Base-by-base conservation (phyloP, 2,797 vertebrate genomes). In the Cephalopachus bancanus region DNA sequence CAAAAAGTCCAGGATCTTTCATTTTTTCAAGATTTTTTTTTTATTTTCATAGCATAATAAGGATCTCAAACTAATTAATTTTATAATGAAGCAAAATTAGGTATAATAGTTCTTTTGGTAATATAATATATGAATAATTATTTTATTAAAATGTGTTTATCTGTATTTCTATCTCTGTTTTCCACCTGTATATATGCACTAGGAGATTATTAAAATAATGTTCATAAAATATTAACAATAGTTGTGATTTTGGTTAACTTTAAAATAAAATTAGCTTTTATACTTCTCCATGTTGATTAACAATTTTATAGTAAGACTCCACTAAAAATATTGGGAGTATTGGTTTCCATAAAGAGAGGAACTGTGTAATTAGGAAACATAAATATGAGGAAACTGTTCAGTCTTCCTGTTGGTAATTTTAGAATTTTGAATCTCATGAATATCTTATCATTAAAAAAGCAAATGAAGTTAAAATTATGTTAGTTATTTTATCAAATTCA, bases 381-480 rank as follows among this genome's bases (percentile, higher is more conserved):
- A 0, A 15, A 10, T 44, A 71, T 75, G 10, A 92, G 15, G 26
- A 80, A 24, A 67, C 2, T 28, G 2, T 26, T 81, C n/a, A 28
- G 9, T 49, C 33, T 86, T 55, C 16, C 3, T 1, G 12, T 57
- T 80, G 4, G 10, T 67, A 84, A 80, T 0, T 22, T 90, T 85
- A 90, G 62, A 76, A 90, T 71, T 55, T 53, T 55, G 9, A 81
- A 62, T 49, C 37, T 92, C 84, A 0, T 26, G 7, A 84, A 24
- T 65, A 83, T 20, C 51, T 62, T 74, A 67, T 64, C 49, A 24
- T 7, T 83, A 74, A 72, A 90, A 80, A 81, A 14, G 11, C 37
- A 81, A 84, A n/a, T 11, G 72, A 75, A 95, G 15, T 53, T 92
- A 44, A 90, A 55, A 88, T 71, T 55, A 80, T 80, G 83, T 78